A percentile compares a stretch with the other conserved stretches of the same genome.
Conservation (phyloP, 2,113 vertebrate genomes). For the Australoheros scitulus region DNA sequence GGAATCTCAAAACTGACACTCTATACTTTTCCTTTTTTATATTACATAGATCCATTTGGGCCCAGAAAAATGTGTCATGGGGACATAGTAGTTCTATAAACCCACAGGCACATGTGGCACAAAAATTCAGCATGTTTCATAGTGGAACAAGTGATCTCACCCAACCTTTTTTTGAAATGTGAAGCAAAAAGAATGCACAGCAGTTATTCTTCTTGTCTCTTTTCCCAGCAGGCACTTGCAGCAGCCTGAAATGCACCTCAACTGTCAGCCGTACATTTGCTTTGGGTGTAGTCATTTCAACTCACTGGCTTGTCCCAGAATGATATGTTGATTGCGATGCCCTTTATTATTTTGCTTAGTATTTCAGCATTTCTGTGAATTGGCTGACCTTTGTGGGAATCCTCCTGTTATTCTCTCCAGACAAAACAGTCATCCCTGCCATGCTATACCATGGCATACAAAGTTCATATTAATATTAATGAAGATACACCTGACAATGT, state of each 20-base stretch:
- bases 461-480: conserved; percentile 79
- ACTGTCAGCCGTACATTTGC: conserved; percentile 44
- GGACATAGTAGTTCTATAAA: conserved; percentile 2
- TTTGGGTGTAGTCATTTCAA: conserved; percentile 65
- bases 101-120: not conserved
- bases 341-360: conserved; percentile 76
- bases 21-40: conserved; percentile 55
- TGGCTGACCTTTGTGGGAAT: conserved; percentile 75
- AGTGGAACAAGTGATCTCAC: not conserved
- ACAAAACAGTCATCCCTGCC: conserved; percentile 53
- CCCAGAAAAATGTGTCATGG: conserved; percentile 21
- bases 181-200: not conserved
- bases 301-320: conserved; percentile 63
- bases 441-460: conserved; percentile 47
- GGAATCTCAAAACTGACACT: conserved; percentile 55
- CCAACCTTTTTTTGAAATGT: not conserved
- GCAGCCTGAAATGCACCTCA: conserved; percentile 29
- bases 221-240: conserved; percentile 25
- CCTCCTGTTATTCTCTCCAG: conserved; percentile 57
- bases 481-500: conserved; percentile 66
- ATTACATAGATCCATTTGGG: conserved; percentile 43
- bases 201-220: conserved; percentile 6
- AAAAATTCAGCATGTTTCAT: conserved; percentile 9
- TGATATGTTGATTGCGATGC: conserved; percentile 74
- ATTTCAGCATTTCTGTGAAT: conserved; percentile 75